Evolutionary conservation across 2,888 invertebrate species (phyloP).

Genomic region (Lithophane socia): DNA sequence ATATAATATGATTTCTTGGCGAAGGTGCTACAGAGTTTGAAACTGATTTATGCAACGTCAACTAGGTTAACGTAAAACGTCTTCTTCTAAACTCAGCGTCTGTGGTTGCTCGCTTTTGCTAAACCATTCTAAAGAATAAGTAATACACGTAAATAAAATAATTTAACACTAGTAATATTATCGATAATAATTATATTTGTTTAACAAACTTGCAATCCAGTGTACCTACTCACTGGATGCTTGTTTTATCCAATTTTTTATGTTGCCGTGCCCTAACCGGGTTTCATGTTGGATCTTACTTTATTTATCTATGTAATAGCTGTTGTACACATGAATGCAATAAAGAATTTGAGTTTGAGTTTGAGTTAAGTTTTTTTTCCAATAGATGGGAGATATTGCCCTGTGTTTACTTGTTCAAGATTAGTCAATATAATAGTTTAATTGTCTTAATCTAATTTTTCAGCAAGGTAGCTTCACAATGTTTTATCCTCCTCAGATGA

Average conservation of each 20-base stretch:
- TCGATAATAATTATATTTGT: too few species aligned
- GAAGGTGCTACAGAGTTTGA: neutral
- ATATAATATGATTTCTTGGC: slow-evolving; percentile 11
- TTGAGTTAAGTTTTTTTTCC: neutral
- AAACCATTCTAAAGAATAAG: neutral
- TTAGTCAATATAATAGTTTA: neutral
- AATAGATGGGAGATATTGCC: too few species aligned
- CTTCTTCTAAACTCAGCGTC: neutral
- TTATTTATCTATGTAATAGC: too few species aligned
- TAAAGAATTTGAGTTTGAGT: too few species aligned
- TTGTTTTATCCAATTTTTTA: too few species aligned
- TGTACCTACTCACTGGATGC: too few species aligned
- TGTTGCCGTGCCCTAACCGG: too few species aligned
- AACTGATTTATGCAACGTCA: neutral
- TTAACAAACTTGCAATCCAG: too few species aligned
- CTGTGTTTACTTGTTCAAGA: neutral
- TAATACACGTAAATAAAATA: too few species aligned
- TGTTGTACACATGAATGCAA: too few species aligned
- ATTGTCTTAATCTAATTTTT: neutral
- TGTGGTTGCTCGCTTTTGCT: neutral
- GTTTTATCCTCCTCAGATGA: neutral
- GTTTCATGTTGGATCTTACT: too few species aligned
- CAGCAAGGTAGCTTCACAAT: neutral
- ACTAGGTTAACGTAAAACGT: neutral
- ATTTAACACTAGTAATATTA: too few species aligned